These are phyloP conservation scores for Oryzias melastigma DNA, from an alignment of 2,113 vertebrate species.

Conservation along the genomic window DNA sequence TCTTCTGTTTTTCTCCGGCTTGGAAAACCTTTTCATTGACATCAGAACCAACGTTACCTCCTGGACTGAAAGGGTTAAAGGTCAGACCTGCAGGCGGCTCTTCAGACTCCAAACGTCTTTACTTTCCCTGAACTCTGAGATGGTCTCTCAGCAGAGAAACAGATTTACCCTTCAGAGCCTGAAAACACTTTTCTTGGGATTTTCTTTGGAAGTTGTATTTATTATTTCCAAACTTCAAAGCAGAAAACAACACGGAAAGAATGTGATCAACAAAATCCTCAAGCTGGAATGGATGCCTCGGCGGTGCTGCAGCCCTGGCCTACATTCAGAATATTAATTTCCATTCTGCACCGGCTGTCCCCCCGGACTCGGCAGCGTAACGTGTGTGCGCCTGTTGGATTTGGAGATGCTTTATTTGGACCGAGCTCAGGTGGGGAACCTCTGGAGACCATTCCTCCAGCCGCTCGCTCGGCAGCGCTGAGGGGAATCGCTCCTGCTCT, in stretches of 20 bases:
- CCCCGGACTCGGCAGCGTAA: constrained; percentile 22
- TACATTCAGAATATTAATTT: constrained; percentile 28
- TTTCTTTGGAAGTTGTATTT: not conserved
- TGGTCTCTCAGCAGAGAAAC: constrained; percentile 8
- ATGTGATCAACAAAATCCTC: constrained; percentile 25
- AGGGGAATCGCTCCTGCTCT: not conserved
- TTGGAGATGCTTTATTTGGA: constrained; percentile 21
- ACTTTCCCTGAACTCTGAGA: not conserved
- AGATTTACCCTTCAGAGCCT: not conserved
- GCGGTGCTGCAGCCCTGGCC: constrained; percentile 4
- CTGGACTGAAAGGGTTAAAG: no score
- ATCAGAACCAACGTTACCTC: no score
- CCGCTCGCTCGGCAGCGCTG: constrained; percentile 16
- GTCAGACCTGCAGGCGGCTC: no score
- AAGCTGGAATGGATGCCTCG: constrained; percentile 10
- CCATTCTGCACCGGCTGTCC: constrained; percentile 18
- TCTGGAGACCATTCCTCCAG: constrained; percentile 32
- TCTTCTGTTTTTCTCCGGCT: no score
- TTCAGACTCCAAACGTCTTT: not conserved
- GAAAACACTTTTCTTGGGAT: not conserved
- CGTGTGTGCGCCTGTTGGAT: constrained; percentile 6
- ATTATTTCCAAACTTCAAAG: constrained; percentile 24
- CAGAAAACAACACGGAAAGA: constrained; percentile 9
- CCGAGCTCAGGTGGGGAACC: constrained; percentile 34
- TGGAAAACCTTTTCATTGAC: no score